Base-by-base conservation (phyloP, 2,797 vertebrate species). In the Spea hammondii region DNA sequence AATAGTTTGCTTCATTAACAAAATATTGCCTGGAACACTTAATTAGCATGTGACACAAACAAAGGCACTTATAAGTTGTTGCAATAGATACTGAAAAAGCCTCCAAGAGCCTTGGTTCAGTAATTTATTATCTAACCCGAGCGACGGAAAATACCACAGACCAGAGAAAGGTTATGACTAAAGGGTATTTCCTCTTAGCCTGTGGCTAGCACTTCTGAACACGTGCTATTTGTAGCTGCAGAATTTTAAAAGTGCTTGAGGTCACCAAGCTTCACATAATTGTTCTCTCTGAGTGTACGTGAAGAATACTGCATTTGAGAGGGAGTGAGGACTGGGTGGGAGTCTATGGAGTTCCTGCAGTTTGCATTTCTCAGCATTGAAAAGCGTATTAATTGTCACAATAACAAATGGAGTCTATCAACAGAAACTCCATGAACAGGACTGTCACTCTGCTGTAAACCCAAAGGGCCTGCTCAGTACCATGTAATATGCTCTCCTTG, bases 221-320 rank as follows among this genome's bases (percentile, higher is more conserved):
- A 59, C 73, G 59, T 54, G 51, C 83, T 82, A 86, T 89, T 91
- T 90, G 89, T 86, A 62, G 90, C 82, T 81, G 54, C 64, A 83
- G 75, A 84, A 64, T 85, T 86, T 85, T 86, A 85, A 32, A 86
- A 86, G 83, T 82, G 76, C 83, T 86, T 90, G 88, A 91, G 89
- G 89, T 91, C 90, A 89, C 81, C 72, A 59, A 77, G 85, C 86
- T 93, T 93, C 92, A 91, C 90, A 93, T 86, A 85, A 93, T 93
- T 93, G 92, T 93, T 93, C 86, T 91, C 89, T 83, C 45, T 83
- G 60, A 64, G 32, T 32, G 83, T 88, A 86, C 85, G 84, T 89
- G 84, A 88, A 87, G 84, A 85, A 89, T 84, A 88, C 85, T 87
- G 85, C 75, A 86, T 54, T 67, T 10, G 65, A 13, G 65, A 62